Evolutionary conservation across 2,113 vertebrate species (phyloP).

Genomic region (Piliocolobus tephrosceles): DNA sequence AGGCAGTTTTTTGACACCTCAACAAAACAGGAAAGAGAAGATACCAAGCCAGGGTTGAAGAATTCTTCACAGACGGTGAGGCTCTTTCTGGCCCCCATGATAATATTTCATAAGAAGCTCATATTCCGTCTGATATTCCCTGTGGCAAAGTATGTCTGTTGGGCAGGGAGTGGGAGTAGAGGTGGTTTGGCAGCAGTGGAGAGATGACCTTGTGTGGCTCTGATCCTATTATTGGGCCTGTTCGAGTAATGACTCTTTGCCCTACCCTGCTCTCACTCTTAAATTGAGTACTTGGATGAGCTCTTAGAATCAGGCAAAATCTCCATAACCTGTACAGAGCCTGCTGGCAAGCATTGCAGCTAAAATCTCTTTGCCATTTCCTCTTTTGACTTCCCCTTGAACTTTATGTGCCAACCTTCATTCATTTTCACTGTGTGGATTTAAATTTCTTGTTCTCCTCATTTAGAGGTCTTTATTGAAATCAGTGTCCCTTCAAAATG

Average conservation of each 20-base stretch:
- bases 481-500: slow-evolving; percentile 75
- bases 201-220: not conserved
- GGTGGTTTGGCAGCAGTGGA: not conserved
- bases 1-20: not conserved
- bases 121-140: not conserved
- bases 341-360: not conserved
- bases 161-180: not conserved
- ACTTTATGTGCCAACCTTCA: slow-evolving; percentile 9
- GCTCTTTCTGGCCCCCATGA: not conserved
- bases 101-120: not conserved
- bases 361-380: not conserved
- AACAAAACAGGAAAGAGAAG: not conserved
- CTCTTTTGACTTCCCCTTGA: slow-evolving; percentile 64
- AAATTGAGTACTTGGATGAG: not conserved
- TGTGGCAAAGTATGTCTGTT: not conserved
- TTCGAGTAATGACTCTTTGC: not conserved
- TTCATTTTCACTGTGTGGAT: slow-evolving; percentile 18
- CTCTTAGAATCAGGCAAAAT: not conserved
- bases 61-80: not conserved
- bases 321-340: not conserved
- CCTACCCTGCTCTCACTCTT: not conserved
- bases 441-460: slow-evolving; percentile 58
- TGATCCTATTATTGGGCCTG: not conserved
- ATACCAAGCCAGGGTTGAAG: not conserved
- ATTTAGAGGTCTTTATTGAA: slow-evolving; percentile 74